Conservation (phyloP, 2,797 vertebrate species). For the Bovichtus variegatus region DNA sequence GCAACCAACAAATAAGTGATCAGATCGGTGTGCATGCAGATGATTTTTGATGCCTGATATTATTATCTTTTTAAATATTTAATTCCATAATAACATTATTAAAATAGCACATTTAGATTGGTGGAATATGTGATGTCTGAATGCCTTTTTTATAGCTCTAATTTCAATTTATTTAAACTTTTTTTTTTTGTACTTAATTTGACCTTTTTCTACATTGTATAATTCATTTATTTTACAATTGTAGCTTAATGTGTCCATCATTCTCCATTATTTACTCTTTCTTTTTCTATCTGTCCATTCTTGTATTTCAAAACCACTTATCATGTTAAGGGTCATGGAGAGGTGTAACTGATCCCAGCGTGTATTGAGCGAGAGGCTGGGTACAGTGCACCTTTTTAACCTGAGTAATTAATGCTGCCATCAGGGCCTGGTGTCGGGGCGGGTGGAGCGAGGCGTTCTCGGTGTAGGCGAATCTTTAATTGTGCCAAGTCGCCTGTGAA, state of each 20-base stretch:
- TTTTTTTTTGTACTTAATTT: too few relatives aligned
- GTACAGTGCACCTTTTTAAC: slow-evolving; percentile 32
- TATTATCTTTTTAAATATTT: not conserved
- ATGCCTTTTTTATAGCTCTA: not conserved
- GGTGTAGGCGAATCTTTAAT: slow-evolving; percentile 57
- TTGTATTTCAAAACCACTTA: not conserved
- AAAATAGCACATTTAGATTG: not conserved
- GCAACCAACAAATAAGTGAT: not conserved
- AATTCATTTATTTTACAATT: not conserved
- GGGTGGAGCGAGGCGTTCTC: slow-evolving; percentile 38
- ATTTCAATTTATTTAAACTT: not conserved
- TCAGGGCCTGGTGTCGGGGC: slow-evolving; percentile 47
- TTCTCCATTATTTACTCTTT: too few relatives aligned
- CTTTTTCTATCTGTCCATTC: not conserved
- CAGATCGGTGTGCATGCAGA: not conserved
- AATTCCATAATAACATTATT: not conserved
- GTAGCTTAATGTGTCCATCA: not conserved
- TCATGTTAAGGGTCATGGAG: not conserved
- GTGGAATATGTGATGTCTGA: not conserved
- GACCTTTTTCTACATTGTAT: not conserved
- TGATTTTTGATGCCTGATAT: not conserved
- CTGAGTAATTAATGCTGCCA: slow-evolving; percentile 16
- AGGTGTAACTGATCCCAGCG: not conserved
- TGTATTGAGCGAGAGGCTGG: not conserved
- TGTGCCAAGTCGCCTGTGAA: slow-evolving; percentile 75